Percentiles rank a stretch among this genome's conserved stretches.
Evolutionary conservation across 2,888 invertebrate genomes (phyloP).

Genomic region (Mycalesis mineus): DNA sequence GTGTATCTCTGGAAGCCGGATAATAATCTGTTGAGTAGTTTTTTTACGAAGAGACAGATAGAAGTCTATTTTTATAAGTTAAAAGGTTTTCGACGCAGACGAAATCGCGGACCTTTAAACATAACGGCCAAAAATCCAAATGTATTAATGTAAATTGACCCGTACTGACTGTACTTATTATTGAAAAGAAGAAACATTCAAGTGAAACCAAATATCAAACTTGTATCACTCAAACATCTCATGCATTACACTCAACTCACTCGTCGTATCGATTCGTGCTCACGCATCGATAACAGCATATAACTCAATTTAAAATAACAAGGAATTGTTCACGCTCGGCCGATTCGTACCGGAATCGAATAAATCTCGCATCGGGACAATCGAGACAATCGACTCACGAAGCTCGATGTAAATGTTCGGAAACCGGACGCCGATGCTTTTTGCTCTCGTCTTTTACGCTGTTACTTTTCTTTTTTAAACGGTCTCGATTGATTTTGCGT

Average conservation of each 20-base stretch:
- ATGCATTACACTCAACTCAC: background rate
- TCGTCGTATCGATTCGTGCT: slow-evolving; percentile 22
- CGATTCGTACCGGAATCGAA: slow-evolving; percentile 14
- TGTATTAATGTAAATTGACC: no score
- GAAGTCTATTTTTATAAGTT: no score
- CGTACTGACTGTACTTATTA: no score
- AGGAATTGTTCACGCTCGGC: slow-evolving; percentile 16
- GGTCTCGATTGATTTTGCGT: slow-evolving; percentile 10
- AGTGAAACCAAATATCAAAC: background rate
- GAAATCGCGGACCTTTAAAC: no score
- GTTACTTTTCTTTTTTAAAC: background rate
- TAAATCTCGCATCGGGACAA: slow-evolving; percentile 14
- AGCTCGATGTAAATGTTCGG: slow-evolving; percentile 38
- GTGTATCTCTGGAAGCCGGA: no score
- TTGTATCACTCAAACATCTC: background rate
- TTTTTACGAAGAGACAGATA: no score
- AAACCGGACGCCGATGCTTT: slow-evolving; percentile 32
- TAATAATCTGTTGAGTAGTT: no score
- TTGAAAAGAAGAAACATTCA: background rate
- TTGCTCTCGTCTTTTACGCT: slow-evolving; percentile 1
- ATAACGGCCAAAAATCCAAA: no score
- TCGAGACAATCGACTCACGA: slow-evolving; percentile 16
- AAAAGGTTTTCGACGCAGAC: no score
- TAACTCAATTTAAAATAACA: slow-evolving; percentile 32
- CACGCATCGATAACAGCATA: slow-evolving; percentile 23